These are phyloP conservation scores for Mycteria americana DNA, from an alignment of 2,797 vertebrate species.

Conservation along the genomic window DNA sequence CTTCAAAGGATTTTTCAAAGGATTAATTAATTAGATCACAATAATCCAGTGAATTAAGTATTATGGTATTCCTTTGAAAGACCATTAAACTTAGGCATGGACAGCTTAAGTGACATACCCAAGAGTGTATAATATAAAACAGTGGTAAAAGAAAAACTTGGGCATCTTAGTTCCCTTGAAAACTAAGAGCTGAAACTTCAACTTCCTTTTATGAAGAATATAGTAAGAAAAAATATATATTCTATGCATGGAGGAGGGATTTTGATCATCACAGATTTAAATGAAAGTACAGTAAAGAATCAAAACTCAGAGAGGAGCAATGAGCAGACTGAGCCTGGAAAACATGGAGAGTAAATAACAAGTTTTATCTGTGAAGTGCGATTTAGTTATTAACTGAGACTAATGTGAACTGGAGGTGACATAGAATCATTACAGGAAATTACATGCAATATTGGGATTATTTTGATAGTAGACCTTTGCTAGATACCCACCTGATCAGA, in stretches of 20 bases:
- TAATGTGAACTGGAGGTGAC: background rate
- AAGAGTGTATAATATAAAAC: background rate
- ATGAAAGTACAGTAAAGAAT: background rate
- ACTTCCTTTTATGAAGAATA: background rate
- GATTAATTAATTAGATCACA: conserved; percentile 1
- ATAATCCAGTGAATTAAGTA: background rate
- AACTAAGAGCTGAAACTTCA: background rate
- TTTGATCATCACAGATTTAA: background rate
- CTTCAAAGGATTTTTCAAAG: conserved; percentile 16
- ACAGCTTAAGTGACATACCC: background rate
- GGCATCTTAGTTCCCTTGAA: background rate
- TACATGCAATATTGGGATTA: background rate
- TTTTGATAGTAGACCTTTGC: background rate
- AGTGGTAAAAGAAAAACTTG: background rate
- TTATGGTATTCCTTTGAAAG: background rate
- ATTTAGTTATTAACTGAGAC: background rate
- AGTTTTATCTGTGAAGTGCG: background rate
- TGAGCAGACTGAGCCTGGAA: background rate
- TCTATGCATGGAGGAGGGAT: background rate
- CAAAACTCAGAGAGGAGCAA: background rate
- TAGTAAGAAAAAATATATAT: background rate
- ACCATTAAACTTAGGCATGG: background rate
- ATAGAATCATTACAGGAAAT: background rate
- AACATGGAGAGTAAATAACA: background rate
- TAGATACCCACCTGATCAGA: background rate